Evolutionary conservation across 2,797 vertebrate species (phyloP), one percentile per base, ranked within the genome.

Genomic region (Myotis findleyi): DNA sequence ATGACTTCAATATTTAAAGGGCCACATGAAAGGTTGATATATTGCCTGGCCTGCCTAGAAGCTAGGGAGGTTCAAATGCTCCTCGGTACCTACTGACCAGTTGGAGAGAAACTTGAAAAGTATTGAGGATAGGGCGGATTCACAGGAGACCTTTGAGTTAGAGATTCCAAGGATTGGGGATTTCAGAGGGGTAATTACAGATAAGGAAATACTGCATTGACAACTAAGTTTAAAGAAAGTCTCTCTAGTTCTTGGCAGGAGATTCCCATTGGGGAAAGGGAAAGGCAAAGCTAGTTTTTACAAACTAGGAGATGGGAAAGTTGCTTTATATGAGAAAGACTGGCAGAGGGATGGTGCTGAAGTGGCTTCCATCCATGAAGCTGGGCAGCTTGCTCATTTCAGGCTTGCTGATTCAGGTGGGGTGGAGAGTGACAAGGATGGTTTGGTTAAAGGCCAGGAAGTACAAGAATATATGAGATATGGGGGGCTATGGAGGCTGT

Each of bases 361-460:
- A 49, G 41, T 77, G 18, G 71, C 13, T 91, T 94, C 38, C 25
- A 17, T 44, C 41, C 20, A 30, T 36, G 76, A 64, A 71, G 66
- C 44, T 33, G 49, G 41, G 64, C 4, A 33, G 79, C 33, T 41
- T 69, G 51, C 55, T 75, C 44, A 44, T 23, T 69, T 86, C 20
- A 47, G 33, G 79, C 53, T 83, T 77, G 16, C 38, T 64, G 69
- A 79, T 76, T 81, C 38, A 36, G 4, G 11, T 59, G 14, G 47
- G 10, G 30, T 25, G 55, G 38, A 62, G 16, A 77, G 10, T 49
- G 41, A 51, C 57, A 84, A 51, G 77, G 62, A 41, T 72, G 80
- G 75, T 53, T 83, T 91, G 72, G 18, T 66, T 93, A 76, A 90
- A 94, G 64, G 38, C 62, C 49, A 72, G n/a, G 51, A 84, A 84